Conservation (phyloP, 2,797 vertebrate genomes). For the Leptoclinus maculatus region DNA sequence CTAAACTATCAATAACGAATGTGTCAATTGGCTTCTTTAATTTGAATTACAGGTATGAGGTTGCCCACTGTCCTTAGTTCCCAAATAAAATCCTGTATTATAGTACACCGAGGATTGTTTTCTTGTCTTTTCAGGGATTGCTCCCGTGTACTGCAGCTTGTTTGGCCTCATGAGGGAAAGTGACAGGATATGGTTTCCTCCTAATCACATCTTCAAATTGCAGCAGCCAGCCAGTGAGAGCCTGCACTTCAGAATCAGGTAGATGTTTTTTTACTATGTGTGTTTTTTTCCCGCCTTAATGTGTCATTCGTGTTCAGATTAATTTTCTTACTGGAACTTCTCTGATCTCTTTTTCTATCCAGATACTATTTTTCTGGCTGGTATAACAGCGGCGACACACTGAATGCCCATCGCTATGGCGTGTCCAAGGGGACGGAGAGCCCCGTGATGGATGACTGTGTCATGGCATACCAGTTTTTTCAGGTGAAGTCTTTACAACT, state of each 20-base stretch:
- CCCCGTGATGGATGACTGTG: conserved; percentile 92
- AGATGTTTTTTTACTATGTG: not conserved
- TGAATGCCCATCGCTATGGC: conserved; percentile 89
- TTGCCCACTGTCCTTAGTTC: not conserved
- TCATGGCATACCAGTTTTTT: conserved; percentile 93
- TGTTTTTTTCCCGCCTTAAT: not conserved
- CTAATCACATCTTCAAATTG: conserved; percentile 92
- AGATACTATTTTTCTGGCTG: conserved; percentile 97
- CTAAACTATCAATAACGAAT: not conserved
- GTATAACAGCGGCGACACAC: conserved; percentile 87
- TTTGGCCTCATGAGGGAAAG: conserved; percentile 93
- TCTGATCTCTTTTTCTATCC: not conserved
- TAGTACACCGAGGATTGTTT: not conserved
- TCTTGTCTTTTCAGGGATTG: conserved; percentile 83
- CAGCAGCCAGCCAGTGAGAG: conserved; percentile 83
- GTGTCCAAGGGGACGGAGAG: conserved; percentile 88
- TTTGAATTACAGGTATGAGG: not conserved
- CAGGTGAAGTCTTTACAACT: conserved; percentile 84
- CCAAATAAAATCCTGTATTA: not conserved
- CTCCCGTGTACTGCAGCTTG: conserved; percentile 90
- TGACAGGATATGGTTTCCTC: conserved; percentile 92
- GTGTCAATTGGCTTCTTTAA: not conserved
- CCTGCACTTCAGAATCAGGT: conserved; percentile 92
- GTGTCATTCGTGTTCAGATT: not conserved
- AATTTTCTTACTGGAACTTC: not conserved